These are phyloP conservation scores for Nephila pilipes DNA, from an alignment of 1,140 invertebrate genomes.

Conservation along the genomic window DNA sequence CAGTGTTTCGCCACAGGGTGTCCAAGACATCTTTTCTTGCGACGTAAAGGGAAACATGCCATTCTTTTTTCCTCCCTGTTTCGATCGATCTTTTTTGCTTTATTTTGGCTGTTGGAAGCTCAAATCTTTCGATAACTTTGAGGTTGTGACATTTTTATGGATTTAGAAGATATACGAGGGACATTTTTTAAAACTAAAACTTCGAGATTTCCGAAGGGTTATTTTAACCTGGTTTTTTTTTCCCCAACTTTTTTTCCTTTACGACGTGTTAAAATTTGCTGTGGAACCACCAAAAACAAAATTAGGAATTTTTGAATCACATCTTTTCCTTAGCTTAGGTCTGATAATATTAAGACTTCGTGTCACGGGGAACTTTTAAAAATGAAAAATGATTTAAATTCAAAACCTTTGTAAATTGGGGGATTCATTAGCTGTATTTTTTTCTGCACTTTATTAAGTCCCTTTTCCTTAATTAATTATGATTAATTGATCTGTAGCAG, in stretches of 20 bases:
- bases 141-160: neutral
- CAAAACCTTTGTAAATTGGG: too few species aligned
- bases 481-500: too few species aligned
- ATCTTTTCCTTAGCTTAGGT: too few species aligned
- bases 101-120: neutral
- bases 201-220: neutral
- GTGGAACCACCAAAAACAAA: too few species aligned
- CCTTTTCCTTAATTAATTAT: too few species aligned
- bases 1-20: slow-evolving; percentile 65
- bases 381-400: too few species aligned
- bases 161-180: neutral
- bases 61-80: neutral
- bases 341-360: too few species aligned
- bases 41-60: neutral
- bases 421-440: too few species aligned
- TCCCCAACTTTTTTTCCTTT: neutral
- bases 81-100: neutral
- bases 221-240: neutral
- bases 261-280: too few species aligned
- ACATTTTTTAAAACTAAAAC: neutral
- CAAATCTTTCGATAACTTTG: neutral
- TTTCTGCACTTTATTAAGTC: too few species aligned
- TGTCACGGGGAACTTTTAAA: too few species aligned
- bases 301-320: too few species aligned
- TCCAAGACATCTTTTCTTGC: slow-evolving; percentile 48